Evolutionary conservation across 2,888 invertebrate species (phyloP).

Genomic region (Tetrapedia diversipes): DNA sequence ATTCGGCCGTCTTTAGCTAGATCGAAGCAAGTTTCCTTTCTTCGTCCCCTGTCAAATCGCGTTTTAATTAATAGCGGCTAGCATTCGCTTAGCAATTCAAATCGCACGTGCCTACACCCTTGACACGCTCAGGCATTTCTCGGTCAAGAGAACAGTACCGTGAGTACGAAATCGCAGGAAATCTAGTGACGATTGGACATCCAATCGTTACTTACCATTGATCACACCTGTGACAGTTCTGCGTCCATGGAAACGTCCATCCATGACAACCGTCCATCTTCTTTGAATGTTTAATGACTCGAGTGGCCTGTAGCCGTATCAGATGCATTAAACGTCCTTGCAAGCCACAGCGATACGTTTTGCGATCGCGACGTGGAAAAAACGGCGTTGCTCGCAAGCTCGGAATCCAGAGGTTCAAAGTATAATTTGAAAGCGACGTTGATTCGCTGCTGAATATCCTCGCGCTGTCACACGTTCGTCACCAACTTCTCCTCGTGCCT

Average conservation of each 20-base stretch:
- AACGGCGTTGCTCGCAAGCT: background rate
- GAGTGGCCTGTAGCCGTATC: background rate
- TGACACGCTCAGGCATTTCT: constrained; percentile 60
- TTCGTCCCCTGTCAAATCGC: constrained; percentile 53
- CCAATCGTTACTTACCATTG: constrained; percentile 43
- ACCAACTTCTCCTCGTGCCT: constrained; percentile 44
- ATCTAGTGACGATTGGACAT: constrained; percentile 26
- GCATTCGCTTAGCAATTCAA: constrained; percentile 73
- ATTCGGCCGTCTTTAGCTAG: constrained; percentile 15
- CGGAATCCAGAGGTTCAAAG: constrained; percentile 7
- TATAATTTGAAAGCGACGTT: constrained; percentile 33
- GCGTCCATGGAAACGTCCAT: background rate
- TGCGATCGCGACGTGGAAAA: background rate
- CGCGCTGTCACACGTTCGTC: constrained; percentile 60
- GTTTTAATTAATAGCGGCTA: constrained; percentile 69
- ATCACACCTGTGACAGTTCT: constrained; percentile 22
- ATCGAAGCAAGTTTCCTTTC: background rate
- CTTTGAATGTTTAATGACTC: background rate
- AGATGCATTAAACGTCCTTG: constrained; percentile 4
- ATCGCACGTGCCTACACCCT: constrained; percentile 67
- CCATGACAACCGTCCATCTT: constrained; percentile 23
- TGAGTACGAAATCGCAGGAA: constrained; percentile 28
- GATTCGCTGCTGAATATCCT: constrained; percentile 42
- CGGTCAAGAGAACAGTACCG: constrained; percentile 46
- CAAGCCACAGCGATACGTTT: background rate